phyloP scores from a whole-genome alignment of 2,888 invertebrate genomes.

The Drosophila lacicola region DNA sequence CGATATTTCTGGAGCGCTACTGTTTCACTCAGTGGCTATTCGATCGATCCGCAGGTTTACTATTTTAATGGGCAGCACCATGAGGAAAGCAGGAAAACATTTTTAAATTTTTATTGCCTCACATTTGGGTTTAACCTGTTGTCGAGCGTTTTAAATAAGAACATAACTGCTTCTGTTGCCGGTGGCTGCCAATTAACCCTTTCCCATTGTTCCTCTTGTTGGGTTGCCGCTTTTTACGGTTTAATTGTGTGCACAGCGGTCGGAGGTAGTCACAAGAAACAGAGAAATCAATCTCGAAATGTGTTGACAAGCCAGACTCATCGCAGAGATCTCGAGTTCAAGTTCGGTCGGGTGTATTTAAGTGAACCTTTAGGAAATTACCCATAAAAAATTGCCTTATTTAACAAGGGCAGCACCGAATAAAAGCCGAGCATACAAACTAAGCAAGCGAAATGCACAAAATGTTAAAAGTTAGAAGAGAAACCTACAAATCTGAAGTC shows the following conservation, averaged over 20 bases:
- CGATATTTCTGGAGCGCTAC: slow-evolving; percentile 44
- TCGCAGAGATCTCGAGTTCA: slow-evolving; percentile 32
- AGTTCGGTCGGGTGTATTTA: slow-evolving; percentile 51
- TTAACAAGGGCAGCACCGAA: slow-evolving; percentile 52
- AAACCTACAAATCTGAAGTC: slow-evolving; percentile 41
- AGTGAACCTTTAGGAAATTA: slow-evolving; percentile 72
- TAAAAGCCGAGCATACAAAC: slow-evolving; percentile 24
- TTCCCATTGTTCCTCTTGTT: slow-evolving; percentile 39
- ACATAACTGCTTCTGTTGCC: slow-evolving; percentile 77
- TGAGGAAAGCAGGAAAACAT: slow-evolving; percentile 61
- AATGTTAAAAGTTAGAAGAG: slow-evolving; percentile 39
- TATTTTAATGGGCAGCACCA: slow-evolving; percentile 54
- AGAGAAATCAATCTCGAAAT: slow-evolving; percentile 76
- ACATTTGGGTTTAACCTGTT: slow-evolving; percentile 66
- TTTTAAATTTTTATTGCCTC: slow-evolving; percentile 77
- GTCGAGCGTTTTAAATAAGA: slow-evolving; percentile 81
- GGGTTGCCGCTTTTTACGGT: slow-evolving; percentile 68
- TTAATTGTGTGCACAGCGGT: slow-evolving; percentile 65
- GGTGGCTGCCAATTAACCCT: slow-evolving; percentile 59
- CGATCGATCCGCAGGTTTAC: slow-evolving; percentile 38
- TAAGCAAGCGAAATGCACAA: slow-evolving; percentile 17
- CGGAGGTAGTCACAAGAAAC: slow-evolving; percentile 46
- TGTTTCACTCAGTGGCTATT: slow-evolving; percentile 42
- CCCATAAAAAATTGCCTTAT: slow-evolving; percentile 83
- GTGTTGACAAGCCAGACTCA: slow-evolving; percentile 69